phyloP scores from a whole-genome alignment of 1,140 invertebrate genomes.

The Agrilus planipennis region DNA sequence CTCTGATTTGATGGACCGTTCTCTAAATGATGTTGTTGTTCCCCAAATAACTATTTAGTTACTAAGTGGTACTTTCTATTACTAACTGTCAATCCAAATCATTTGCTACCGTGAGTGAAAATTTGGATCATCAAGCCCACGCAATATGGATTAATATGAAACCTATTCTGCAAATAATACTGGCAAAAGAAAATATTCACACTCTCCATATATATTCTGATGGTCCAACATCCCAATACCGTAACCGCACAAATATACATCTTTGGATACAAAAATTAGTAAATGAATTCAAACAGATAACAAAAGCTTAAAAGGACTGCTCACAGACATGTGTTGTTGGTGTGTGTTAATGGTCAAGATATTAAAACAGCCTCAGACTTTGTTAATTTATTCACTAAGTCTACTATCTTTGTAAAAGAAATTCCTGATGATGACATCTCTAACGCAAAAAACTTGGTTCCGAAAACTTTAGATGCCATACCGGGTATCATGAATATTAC shows the following conservation, averaged over 20 bases:
- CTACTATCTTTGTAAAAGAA: constrained; percentile 11
- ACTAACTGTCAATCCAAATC: constrained; percentile 21
- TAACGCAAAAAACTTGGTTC: constrained; percentile 11
- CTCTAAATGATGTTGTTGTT: too few species aligned
- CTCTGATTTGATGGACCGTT: too few species aligned
- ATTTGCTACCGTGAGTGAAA: constrained; percentile 30
- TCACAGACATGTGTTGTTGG: constrained; percentile 20
- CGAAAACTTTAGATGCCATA: constrained; percentile 18
- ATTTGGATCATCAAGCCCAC: constrained; percentile 27
- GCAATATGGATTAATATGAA: constrained; percentile 30
- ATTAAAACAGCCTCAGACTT: constrained; percentile 15
- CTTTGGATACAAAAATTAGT: constrained; percentile 22
- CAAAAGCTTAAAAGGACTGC: constrained; percentile 10
- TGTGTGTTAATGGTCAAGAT: too few species aligned
- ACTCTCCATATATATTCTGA: constrained; percentile 24
- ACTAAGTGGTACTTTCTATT: too few species aligned
- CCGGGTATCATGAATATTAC: constrained; percentile 24
- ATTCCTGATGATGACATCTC: constrained; percentile 13
- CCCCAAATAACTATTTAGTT: too few species aligned
- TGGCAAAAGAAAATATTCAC: constrained; percentile 14
- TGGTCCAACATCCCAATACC: constrained; percentile 25
- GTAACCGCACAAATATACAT: constrained; percentile 22
- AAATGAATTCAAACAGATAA: constrained; percentile 18
- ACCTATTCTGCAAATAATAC: constrained; percentile 22
- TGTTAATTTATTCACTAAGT: constrained; percentile 12